Evolutionary conservation across 2,797 vertebrate genomes (phyloP).

Genomic region (Helicolenus hilgendorfi): DNA sequence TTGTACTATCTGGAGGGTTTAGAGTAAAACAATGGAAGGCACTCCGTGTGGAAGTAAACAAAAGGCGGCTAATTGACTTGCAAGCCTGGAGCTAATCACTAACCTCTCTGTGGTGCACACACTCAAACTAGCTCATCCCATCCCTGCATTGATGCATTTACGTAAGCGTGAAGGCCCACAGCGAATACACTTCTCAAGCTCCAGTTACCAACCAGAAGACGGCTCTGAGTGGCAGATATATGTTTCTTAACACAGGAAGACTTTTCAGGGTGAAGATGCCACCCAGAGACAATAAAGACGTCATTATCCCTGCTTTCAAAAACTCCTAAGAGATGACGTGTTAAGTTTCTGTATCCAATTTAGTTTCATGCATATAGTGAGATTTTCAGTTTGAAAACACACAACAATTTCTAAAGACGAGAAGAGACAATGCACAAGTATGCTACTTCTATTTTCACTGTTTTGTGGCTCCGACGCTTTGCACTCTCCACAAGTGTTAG

Average conservation of each 20-base stretch:
- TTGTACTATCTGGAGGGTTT: constrained; percentile 34
- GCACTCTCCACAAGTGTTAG: neutral
- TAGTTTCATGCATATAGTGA: neutral
- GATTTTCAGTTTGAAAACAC: neutral
- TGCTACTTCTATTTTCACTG: neutral
- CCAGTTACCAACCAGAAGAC: neutral
- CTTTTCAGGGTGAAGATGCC: neutral
- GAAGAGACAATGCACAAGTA: too few relatives aligned
- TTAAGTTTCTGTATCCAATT: neutral
- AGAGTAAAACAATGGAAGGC: constrained; percentile 64
- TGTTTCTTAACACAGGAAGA: neutral
- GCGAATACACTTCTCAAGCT: constrained; percentile 22
- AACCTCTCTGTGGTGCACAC: constrained; percentile 30
- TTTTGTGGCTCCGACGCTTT: neutral
- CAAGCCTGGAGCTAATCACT: constrained; percentile 67
- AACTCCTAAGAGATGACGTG: neutral
- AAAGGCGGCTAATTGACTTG: constrained; percentile 68
- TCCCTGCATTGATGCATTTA: constrained; percentile 40
- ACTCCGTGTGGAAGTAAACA: constrained; percentile 62
- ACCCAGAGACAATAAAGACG: neutral
- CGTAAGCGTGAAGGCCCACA: constrained; percentile 16
- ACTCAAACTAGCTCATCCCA: constrained; percentile 31
- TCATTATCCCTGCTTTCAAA: neutral
- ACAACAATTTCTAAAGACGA: neutral
- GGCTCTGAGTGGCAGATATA: neutral